These are phyloP conservation scores for Hydropotes inermis DNA, from an alignment of 2,113 vertebrate species.

Conservation along the genomic window DNA sequence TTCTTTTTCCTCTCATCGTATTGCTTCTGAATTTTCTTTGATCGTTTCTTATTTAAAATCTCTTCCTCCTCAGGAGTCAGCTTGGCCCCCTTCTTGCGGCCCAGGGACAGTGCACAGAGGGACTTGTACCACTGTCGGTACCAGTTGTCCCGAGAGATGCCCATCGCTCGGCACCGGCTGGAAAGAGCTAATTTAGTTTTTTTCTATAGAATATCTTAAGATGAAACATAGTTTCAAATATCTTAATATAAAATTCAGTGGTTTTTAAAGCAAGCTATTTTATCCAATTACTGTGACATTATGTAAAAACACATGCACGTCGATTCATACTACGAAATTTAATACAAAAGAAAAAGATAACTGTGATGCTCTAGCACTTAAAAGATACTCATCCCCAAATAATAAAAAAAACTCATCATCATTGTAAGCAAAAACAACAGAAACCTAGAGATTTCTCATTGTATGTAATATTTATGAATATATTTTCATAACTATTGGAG, in stretches of 20 bases:
- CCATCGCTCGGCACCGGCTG: too few species aligned
- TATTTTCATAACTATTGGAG: neutral
- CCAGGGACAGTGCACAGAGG: slow-evolving; percentile 94
- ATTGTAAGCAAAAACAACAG: neutral
- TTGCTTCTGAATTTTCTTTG: slow-evolving; percentile 98
- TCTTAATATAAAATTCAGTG: neutral
- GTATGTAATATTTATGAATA: neutral
- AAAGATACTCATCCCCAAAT: neutral
- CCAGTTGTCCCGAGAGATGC: too few species aligned
- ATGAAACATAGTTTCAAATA: neutral
- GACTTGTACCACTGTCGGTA: slow-evolving; percentile 99
- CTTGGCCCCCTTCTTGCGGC: slow-evolving; percentile 98
- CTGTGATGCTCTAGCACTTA: neutral
- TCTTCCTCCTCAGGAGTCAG: slow-evolving; percentile 98
- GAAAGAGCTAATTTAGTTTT: neutral
- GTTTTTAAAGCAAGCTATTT: neutral
- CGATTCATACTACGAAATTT: neutral
- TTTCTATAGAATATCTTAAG: neutral
- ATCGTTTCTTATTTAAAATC: slow-evolving; percentile 96
- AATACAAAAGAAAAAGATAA: neutral
- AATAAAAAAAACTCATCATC: neutral
- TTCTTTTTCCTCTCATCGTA: slow-evolving; percentile 94
- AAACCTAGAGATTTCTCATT: neutral
- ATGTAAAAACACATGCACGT: neutral
- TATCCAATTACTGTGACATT: neutral